phyloP scores from a whole-genome alignment of 2,113 vertebrate genomes.

The Pomatostomus ruficeps region DNA sequence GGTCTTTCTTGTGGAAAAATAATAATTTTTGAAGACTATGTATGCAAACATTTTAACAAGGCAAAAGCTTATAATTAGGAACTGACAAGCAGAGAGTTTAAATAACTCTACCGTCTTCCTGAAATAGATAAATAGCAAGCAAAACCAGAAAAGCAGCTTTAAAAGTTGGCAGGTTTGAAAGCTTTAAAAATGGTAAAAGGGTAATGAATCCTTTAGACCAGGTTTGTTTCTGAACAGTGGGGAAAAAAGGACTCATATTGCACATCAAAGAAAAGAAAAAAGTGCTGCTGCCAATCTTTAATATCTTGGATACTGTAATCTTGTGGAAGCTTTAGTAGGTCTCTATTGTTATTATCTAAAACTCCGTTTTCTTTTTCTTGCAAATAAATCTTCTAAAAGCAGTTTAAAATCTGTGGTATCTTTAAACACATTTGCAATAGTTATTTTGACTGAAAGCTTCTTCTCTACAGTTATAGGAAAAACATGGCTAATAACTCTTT shows the following conservation, averaged over 20 bases:
- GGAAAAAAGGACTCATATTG: background rate
- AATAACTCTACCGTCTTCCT: background rate
- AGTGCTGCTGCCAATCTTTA: background rate
- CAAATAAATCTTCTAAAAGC: background rate
- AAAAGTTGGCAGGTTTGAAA: background rate
- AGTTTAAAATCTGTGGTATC: background rate
- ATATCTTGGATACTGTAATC: background rate
- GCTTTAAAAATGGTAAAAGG: background rate
- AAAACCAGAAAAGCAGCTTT: background rate
- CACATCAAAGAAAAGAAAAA: background rate
- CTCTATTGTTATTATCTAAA: background rate
- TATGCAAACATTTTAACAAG: constrained; percentile 18
- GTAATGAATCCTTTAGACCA: background rate
- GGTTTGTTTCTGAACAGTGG: background rate
- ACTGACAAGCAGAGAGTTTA: background rate
- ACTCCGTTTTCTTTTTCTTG: background rate
- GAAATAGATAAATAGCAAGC: background rate
- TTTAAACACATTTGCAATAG: background rate
- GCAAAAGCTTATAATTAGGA: background rate
- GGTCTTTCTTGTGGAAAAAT: background rate
- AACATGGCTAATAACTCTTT: background rate
- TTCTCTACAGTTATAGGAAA: background rate
- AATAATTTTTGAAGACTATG: background rate
- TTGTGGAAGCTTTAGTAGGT: background rate
- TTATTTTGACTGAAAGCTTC: background rate